Base-by-base conservation (phyloP, 2,113 vertebrate species). In the Ptilonorhynchus violaceus region DNA sequence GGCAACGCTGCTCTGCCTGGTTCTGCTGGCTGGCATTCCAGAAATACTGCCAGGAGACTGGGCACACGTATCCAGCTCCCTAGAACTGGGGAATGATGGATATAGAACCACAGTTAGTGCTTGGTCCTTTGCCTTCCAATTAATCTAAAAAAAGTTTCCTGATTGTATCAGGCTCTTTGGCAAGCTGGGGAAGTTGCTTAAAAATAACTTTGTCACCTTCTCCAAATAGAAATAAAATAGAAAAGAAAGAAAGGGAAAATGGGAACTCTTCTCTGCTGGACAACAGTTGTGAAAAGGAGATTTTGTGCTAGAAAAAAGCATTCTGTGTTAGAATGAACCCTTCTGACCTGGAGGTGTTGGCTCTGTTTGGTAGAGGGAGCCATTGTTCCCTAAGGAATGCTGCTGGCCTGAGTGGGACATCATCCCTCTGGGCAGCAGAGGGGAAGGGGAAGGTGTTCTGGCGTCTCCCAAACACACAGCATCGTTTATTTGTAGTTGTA, bases 71-170 rank as follows among this genome's bases (percentile, higher is more conserved):
- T 2, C n/a, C 41, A 50, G 68, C 63, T 89, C 73, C 85, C 68
- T 82, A 31, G 85, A 66, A 31, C 37, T 49, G 77, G 39, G 72
- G 12, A 49, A 14, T 22, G 59, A 50, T 67, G 30, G 56, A 33
- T 64, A 9, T 7, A 31, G 46, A 46, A 49, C 63, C 21, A 9
- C 88, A 55, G 27, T 16, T 22, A 66, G 39, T 42, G n/a, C 70
- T 82, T 74, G 78, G 56, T 52, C 47, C 42, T 85, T 58, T 85
- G 75, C 82, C 74, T 88, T 67, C 74, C 90, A 58, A 82, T 87
- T 85, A 81, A 50, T 63, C 74, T 96, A 33, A 82, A 93, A 94
- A 82, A 92, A 63, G 76, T 66, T 86, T 58, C 33, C 70, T 47
- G 0, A 4, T 67, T 88, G 9, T 50, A 42, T 59, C 2, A 2